Conservation (phyloP, 2,888 invertebrate genomes). For the Vannuccia rotundouncinata region DNA sequence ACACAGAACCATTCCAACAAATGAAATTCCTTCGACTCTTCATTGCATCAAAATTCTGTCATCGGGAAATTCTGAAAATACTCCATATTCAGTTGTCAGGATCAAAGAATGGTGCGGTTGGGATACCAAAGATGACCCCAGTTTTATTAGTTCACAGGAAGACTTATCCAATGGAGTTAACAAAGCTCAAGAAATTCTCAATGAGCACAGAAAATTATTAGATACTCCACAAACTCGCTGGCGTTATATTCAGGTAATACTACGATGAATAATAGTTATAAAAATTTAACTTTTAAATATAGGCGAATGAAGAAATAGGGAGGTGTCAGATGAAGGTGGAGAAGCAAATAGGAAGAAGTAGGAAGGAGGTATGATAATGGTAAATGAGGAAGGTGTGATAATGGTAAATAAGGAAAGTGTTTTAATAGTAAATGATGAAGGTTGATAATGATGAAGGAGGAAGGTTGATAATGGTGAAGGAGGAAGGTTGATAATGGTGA, state of each 20-base stretch:
- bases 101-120: neutral
- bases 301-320: too few relatives aligned
- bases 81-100: neutral
- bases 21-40: neutral
- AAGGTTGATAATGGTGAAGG: too few relatives aligned
- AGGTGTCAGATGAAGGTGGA: too few relatives aligned
- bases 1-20: neutral
- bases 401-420: too few relatives aligned
- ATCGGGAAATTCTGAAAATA: neutral
- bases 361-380: too few relatives aligned
- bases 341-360: too few relatives aligned
- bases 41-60: neutral
- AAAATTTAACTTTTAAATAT: neutral
- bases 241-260: neutral
- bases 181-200: neutral
- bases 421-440: too few relatives aligned
- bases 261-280: neutral
- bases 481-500: too few relatives aligned
- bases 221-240: neutral
- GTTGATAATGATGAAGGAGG: too few relatives aligned
- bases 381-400: too few relatives aligned
- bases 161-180: neutral
- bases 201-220: neutral
- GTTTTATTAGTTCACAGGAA: neutral
- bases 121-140: neutral